Evolutionary conservation across 2,113 vertebrate species (phyloP), one percentile per base, ranked within the genome.

Genomic region (Polypterus bichir): DNA sequence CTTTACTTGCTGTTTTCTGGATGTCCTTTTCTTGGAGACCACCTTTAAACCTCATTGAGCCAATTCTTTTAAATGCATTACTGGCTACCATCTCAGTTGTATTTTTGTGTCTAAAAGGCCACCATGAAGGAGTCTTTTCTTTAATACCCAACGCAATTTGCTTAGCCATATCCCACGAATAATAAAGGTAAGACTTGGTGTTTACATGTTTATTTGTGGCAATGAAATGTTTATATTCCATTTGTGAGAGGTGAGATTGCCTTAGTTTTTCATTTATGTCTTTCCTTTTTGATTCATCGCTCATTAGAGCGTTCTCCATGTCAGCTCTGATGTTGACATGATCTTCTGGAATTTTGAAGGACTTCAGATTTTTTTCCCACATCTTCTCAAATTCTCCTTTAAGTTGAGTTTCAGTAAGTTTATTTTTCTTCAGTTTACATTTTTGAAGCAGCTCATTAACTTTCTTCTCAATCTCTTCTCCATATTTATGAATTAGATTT

Each of bases 361-460:
- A 55, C 71, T 69, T 70, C 64, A 70, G n/a, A 68, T 8, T 58
- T 59, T 53, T 66, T 27, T 27, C 27, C 27, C 27, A 27, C 27
- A 27, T 27, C 27, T 27, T 27, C 27, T 27, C 27, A 27, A 73
- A 73, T 48, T 66, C 56, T 3, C 4, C 2, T 27, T 64, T 3
- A 9, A 68, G 56, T n/a, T 53, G 45, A 5, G 7, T 3, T 8
- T 1, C 7, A 53, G 27, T 46, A 5, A 68, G 9, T 7, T 57
- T 4, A 45, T 3, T 4, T 5, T 68, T 27, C 3, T 10, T 44
- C 10, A 44, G 9, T 54, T 58, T 66, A 46, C 62, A 64, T 3
- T 46, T 52, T 62, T 60, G 6, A 8, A 68, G n/a, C 44, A 66
- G 65, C 5, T 44, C n/a, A 7, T 45, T 64, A 5, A 73, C 66